Evolutionary conservation across 2,113 vertebrate species (phyloP).

Genomic region (Mesoclemmys tuberculata): DNA sequence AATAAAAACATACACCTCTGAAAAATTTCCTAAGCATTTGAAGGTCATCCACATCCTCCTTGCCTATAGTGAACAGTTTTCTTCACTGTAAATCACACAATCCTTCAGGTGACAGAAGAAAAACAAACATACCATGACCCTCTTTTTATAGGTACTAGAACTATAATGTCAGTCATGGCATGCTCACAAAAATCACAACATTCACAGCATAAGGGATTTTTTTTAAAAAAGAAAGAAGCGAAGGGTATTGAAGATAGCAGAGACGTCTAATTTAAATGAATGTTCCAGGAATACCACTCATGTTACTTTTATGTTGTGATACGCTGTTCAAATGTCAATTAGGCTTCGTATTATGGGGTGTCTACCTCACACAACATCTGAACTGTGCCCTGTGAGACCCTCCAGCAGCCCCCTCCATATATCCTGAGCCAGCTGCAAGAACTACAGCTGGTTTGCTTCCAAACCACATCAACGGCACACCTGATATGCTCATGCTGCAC

Average conservation of each 20-base stretch:
- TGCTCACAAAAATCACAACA: not conserved
- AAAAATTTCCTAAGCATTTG: slow-evolving; percentile 22
- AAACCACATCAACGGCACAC: too few relatives aligned
- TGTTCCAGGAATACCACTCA: not conserved
- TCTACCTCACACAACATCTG: not conserved
- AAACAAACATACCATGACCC: not conserved
- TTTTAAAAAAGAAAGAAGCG: not conserved
- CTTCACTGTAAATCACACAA: not conserved
- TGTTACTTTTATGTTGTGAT: not conserved
- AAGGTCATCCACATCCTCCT: slow-evolving; percentile 43
- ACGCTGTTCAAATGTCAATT: slow-evolving; percentile 1
- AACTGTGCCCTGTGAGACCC: too few relatives aligned
- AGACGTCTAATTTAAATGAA: slow-evolving; percentile 33
- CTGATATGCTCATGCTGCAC: too few relatives aligned
- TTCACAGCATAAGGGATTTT: not conserved
- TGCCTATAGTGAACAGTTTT: not conserved
- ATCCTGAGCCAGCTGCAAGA: too few relatives aligned
- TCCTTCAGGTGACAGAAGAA: not conserved
- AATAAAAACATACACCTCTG: slow-evolving; percentile 37
- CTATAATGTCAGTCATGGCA: not conserved
- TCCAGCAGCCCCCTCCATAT: too few relatives aligned
- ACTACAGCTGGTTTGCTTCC: too few relatives aligned
- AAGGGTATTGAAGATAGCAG: not conserved
- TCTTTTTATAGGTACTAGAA: not conserved
- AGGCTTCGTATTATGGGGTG: not conserved